phyloP scores from a whole-genome alignment of 2,888 invertebrate genomes.

The Cephus nigrinus region DNA sequence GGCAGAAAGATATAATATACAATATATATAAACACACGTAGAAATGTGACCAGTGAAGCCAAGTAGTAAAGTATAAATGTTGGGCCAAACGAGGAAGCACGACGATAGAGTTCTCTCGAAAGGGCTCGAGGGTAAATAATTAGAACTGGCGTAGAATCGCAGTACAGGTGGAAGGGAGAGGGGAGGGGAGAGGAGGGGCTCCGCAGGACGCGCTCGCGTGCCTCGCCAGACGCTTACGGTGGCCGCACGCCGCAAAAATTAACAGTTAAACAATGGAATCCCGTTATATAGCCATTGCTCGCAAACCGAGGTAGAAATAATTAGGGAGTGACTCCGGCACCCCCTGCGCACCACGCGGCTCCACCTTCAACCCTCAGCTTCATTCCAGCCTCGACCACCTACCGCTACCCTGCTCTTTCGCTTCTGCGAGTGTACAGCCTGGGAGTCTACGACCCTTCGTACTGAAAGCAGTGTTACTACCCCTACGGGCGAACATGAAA shows the following conservation, averaged over 20 bases:
- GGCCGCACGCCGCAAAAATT: conserved; percentile 52
- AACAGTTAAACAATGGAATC: conserved; percentile 57
- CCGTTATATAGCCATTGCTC: conserved; percentile 51
- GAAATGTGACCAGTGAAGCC: too few relatives aligned
- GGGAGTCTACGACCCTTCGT: too few relatives aligned
- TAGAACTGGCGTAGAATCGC: conserved; percentile 34
- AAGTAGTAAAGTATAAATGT: conserved; percentile 23
- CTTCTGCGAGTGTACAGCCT: too few relatives aligned
- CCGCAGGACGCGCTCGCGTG: conserved; percentile 37
- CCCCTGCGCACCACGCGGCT: conserved; percentile 7
- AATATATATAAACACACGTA: too few relatives aligned
- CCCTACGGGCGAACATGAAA: conserved; percentile 54
- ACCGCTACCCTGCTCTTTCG: too few relatives aligned
- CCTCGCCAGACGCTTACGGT: conserved; percentile 32
- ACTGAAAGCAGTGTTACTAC: conserved; percentile 22
- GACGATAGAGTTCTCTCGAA: conserved; percentile 34
- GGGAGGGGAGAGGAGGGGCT: neutral
- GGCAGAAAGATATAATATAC: too few relatives aligned
- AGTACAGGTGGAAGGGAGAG: conserved; percentile 10
- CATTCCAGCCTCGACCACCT: too few relatives aligned
- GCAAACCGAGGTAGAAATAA: conserved; percentile 54
- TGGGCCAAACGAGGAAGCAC: conserved; percentile 25
- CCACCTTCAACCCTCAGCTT: conserved; percentile 9
- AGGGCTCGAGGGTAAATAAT: conserved; percentile 38
- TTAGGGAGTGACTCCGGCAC: conserved; percentile 34